A percentile compares a stretch with the other conserved stretches of the same genome.
These are phyloP conservation scores for Falco naumanni DNA, from an alignment of 2,797 vertebrate species.

Conservation along the genomic window DNA sequence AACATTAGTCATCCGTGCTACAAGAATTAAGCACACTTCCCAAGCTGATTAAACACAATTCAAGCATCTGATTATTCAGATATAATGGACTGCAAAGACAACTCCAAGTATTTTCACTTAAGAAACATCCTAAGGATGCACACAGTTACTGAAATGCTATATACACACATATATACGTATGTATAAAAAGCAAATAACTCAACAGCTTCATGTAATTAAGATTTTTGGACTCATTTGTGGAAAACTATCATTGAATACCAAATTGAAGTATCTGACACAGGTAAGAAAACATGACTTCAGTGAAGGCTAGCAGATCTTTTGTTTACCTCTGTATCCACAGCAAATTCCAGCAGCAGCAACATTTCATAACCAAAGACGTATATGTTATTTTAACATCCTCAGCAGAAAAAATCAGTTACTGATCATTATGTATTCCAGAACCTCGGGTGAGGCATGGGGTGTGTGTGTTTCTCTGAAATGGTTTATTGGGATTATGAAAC, in stretches of 20 bases:
- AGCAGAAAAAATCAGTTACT: conserved; percentile 34
- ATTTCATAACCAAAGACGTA: neutral
- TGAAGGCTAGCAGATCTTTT: neutral
- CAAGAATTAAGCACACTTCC: neutral
- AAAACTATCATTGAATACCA: neutral
- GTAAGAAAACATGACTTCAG: neutral
- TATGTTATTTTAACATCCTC: conserved; percentile 4
- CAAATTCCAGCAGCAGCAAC: neutral
- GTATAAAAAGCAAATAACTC: neutral
- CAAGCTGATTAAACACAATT: neutral
- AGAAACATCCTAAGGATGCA: neutral
- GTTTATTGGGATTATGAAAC: conserved; percentile 40
- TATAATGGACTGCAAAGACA: neutral
- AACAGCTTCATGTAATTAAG: neutral
- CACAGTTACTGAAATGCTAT: neutral
- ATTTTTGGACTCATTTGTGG: neutral
- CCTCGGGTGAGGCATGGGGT: conserved; percentile 10
- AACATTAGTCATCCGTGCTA: rapidly evolving
- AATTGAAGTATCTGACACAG: neutral
- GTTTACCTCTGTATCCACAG: conserved; percentile 39
- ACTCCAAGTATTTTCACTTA: rapidly evolving
- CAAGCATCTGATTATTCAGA: neutral
- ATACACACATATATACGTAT: neutral
- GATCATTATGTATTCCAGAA: conserved; percentile 27
- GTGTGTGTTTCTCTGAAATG: conserved; percentile 2